A percentile compares a stretch with the other conserved stretches of the same genome.
Conservation (phyloP, 2,113 vertebrate species). For the Neotoma lepida region DNA sequence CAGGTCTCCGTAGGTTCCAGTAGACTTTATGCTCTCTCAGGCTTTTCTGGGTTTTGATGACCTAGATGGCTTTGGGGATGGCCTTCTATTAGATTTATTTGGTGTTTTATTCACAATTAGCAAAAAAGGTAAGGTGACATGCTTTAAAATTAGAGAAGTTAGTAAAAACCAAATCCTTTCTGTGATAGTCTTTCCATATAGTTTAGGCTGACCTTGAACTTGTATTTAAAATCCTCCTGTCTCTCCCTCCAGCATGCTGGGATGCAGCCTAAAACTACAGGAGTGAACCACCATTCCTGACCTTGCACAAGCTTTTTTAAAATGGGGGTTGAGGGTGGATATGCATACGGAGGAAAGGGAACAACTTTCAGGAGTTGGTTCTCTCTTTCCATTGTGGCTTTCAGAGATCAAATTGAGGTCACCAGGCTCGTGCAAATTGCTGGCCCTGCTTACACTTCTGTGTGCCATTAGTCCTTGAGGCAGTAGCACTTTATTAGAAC, state of each 20-base stretch:
- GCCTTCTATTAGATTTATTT: neutral
- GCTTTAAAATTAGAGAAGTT: neutral
- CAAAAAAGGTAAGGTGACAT: neutral
- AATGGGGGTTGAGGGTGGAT: neutral
- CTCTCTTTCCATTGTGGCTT: neutral
- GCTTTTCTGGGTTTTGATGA: neutral
- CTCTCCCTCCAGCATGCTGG: neutral
- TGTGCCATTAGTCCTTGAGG: slow-evolving; percentile 13
- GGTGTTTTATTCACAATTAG: neutral
- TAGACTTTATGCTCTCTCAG: neutral
- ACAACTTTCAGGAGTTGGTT: neutral
- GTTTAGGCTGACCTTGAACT: neutral
- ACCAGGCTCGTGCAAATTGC: neutral
- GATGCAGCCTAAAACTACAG: neutral
- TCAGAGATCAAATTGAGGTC: neutral
- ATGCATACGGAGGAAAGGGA: neutral
- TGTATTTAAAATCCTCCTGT: neutral
- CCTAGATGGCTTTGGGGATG: neutral
- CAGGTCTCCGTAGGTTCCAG: neutral
- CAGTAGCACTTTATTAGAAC: neutral
- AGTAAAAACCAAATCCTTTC: neutral
- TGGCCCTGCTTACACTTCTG: neutral
- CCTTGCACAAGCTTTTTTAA: neutral
- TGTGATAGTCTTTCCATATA: neutral
- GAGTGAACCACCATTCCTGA: neutral